Evolutionary conservation across 2,113 vertebrate genomes (phyloP), one percentile per base, ranked within the genome.

Genomic region (Calidris pygmaea): DNA sequence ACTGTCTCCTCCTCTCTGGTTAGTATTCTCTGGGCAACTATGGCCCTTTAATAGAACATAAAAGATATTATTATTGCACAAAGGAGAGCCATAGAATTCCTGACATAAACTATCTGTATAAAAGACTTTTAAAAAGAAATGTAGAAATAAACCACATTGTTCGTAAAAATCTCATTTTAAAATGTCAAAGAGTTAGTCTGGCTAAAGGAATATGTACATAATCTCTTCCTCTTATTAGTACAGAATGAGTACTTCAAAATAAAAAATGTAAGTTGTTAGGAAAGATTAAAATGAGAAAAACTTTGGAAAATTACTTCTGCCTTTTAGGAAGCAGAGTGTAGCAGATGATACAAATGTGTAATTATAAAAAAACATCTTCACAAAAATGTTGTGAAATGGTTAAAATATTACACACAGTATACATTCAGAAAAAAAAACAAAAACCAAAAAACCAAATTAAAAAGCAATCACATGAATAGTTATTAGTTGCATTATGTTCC

Each of bases 401-500:
- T 90, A 90, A 90, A 88, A 74, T 90, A 90, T 55, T 74, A 22
- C 35, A 63, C 27, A 80, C 2, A 71, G 7, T 50, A 34, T 65
- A 47, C 18, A 50, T 79, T 68, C 10, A 58, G 23, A 10, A 65
- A 79, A 73, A 60, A 26, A 53, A 47, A 48, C 37, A 56, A 43
- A 37, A 21, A 17, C 0, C 20, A 56, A 23, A 34, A 19, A 21
- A 11, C 9, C n/a, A 74, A 83, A 93, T 66, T 83, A 83, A 90
- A 93, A 93, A 37, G 3, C 37, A 59, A 74, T 73, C 55, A 85
- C 92, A 84, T 78, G 41, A 85, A 91, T 84, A 74, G 72, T 86
- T 94, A 95, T 92, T 96, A 94, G n/a, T 50, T 90, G 35, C 37
- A 80, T 94, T 94, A 90, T 88, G 72, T 83, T 86, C 43, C 11